Percentiles rank a stretch among this genome's conserved stretches.
These are phyloP conservation scores for Parnassius apollo DNA, from an alignment of 2,888 invertebrate genomes.

Conservation along the genomic window DNA sequence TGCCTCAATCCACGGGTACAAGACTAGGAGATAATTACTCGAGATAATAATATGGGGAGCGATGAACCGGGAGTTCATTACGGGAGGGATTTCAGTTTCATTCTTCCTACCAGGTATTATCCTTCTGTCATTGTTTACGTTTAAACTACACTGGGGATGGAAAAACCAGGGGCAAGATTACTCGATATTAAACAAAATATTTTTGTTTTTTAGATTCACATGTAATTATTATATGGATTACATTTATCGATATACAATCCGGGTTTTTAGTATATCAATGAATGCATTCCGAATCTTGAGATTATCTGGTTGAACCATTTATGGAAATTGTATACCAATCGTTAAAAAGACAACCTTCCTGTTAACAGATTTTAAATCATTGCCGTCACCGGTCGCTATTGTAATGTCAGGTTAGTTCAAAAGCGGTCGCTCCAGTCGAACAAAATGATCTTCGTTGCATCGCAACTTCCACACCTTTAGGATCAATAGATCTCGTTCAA, in stretches of 20 bases:
- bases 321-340: constrained; percentile 80
- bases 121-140: constrained; percentile 53
- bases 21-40: constrained; percentile 62
- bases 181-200: constrained; percentile 20
- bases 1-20: constrained; percentile 39
- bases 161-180: constrained; percentile 9
- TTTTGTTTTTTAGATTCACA: constrained; percentile 26
- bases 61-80: constrained; percentile 56
- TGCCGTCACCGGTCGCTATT: constrained; percentile 76
- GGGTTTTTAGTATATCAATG: no score
- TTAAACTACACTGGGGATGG: constrained; percentile 35
- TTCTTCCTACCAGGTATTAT: constrained; percentile 47
- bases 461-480: constrained; percentile 75
- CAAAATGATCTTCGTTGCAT: constrained; percentile 77
- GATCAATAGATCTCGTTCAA: constrained; percentile 80
- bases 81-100: constrained; percentile 57
- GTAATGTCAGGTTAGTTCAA: constrained; percentile 80
- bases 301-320: constrained; percentile 76
- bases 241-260: no score
- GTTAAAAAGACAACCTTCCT: constrained; percentile 80
- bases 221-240: constrained; percentile 57
- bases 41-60: constrained; percentile 58
- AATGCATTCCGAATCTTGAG: constrained; percentile 60
- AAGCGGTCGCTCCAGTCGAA: constrained; percentile 77
- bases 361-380: constrained; percentile 82